Conservation (phyloP, 2,113 vertebrate species). For the Microcebus griseorufus region DNA sequence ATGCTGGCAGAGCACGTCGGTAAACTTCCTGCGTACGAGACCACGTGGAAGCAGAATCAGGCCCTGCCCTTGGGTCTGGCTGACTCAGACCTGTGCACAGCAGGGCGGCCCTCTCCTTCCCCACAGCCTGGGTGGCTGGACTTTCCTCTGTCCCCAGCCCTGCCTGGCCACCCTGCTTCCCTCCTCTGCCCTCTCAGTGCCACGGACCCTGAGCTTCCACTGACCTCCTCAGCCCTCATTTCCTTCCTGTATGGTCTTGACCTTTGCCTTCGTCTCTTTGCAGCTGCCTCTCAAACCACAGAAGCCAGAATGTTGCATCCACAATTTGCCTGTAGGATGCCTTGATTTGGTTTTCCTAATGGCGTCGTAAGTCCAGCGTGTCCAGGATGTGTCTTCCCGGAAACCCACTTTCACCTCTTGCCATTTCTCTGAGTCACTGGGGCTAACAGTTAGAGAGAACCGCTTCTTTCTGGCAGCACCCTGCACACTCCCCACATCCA, state of each 20-base stretch:
- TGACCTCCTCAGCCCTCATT: too few relatives aligned
- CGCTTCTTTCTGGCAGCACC: neutral
- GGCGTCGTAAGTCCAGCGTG: neutral
- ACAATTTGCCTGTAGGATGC: too few relatives aligned
- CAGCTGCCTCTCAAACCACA: neutral
- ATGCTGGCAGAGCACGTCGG: neutral
- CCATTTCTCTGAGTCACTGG: neutral
- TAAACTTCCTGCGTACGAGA: too few relatives aligned
- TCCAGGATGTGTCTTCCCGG: neutral
- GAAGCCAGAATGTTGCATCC: neutral
- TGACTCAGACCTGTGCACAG: neutral
- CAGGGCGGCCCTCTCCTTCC: accelerated
- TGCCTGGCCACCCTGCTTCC: neutral
- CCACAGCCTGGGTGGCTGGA: neutral
- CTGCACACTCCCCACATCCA: neutral
- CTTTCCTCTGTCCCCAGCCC: neutral
- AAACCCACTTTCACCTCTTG: neutral
- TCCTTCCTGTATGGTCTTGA: neutral
- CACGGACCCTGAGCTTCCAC: accelerated
- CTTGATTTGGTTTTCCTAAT: neutral
- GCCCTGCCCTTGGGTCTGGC: neutral
- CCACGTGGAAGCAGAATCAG: accelerated
- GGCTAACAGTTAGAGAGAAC: neutral
- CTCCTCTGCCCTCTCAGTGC: neutral
- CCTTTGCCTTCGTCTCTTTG: neutral